Base-by-base conservation (phyloP, 2,113 vertebrate genomes). In the Prochilodus magdalenae region DNA sequence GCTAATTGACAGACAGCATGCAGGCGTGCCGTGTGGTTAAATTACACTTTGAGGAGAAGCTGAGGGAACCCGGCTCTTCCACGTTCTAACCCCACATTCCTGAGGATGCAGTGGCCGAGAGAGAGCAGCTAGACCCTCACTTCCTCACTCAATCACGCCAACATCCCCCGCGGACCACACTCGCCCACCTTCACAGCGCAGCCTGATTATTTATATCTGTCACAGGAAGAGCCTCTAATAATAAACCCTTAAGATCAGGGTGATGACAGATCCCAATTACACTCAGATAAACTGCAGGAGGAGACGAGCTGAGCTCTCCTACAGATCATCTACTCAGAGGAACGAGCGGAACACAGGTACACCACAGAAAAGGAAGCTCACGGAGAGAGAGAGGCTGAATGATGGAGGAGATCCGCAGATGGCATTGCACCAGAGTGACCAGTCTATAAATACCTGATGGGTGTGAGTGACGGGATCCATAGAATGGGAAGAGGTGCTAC, bases 231-330 rank as follows among this genome's bases (percentile, higher is more conserved):
- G 78, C 71, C 66, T 53, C 84, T 83, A 86, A 86, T 80, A 86
- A 86, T 86, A 86, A 86, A 86, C 81, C 70, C 57, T 49, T 67
- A 36, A 75, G 80, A 82, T 83, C 65, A 70, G 75, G 24, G 62
- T 40, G 84, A 82, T 85, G 84, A 85, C 84, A 79, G 84, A 85
- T 71, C 62, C 75, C 71, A 85, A 82, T 82, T 85, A 85, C 63
- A 18, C 40, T 67, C 12, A 51, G 70, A 74, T 63, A 30, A 75
- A 69, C 47, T 55, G 47, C 47, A 63, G 40, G 67, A 49, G 55
- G 62, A 47, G 36, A 36, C 36, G 36, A 36, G 36, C 36, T n/a
- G n/a, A n/a, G n/a, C 73, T 75, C 55, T 44, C 66, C 55, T 24
- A 11, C 22, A 49, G 75, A 77, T 77, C 30, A 71, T 59, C 66